Evolutionary conservation across 2,888 invertebrate species (phyloP), one percentile per base, ranked within the genome.

Genomic region (Orthonychiurus folsomi): DNA sequence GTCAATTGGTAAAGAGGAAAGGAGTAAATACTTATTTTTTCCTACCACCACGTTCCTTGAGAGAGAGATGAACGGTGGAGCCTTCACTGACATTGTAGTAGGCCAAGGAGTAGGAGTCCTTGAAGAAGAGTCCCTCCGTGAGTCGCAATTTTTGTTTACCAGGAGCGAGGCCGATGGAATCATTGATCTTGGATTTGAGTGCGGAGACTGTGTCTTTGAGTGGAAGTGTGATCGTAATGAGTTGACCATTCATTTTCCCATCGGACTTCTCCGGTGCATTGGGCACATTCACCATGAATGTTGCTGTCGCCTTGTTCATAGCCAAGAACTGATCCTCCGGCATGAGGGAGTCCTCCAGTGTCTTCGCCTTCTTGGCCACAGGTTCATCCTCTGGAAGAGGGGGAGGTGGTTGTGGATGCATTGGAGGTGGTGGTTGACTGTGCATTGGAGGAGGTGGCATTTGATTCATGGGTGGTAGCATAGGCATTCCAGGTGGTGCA

Each of bases 111-210:
- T 95, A 93, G 59, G 87, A 91, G 79, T 99, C 97, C 77, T 99
- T 99, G 81, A 97, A 91, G 82, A 97, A 99, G 79, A 97, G 85
- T 47, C 96, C 95, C 90, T 95, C 94, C 80, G 96, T 96, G 75
- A 88, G 89, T 72, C 92, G 89, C 69, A 99, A 82, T 78, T 99
- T 96, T 80, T 99, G 97, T 77, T 99, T 99, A 60, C 94, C 93
- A 21, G 89, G 90, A 53, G 95, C 93, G 88, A 99, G 91, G 69
- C 89, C 89, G 63, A 90, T 89, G 70, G 86, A 83, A 76, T 91
- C 87, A 68, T 89, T 86, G 72, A 99, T 83, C 76, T 88, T 86
- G 15, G 86, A 84, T 80, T 99, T 99, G 73, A 99, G 84, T 60
- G 85, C 86, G 18, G 87, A 84, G n/a, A 94, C 86, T 0, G 85